These are phyloP conservation scores for Pelosia muscerda DNA, from an alignment of 2,888 invertebrate genomes.

Conservation along the genomic window DNA sequence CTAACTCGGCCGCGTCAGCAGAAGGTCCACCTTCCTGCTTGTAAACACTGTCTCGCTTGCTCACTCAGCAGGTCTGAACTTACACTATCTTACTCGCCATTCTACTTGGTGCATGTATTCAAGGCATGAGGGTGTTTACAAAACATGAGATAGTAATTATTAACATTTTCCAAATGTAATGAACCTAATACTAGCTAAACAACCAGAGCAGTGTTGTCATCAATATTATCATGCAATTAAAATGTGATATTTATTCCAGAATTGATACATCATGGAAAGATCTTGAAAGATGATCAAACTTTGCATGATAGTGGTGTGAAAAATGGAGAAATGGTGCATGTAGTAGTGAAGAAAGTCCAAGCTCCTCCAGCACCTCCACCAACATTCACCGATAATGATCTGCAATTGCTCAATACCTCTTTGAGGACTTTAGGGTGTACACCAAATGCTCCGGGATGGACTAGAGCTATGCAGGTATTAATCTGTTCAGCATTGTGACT, in stretches of 20 bases:
- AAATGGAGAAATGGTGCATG: conserved; percentile 86
- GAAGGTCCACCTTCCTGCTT: no score
- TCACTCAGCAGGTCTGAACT: no score
- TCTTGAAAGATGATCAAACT: conserved; percentile 87
- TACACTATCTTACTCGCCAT: no score
- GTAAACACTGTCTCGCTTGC: no score
- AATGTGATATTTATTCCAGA: conserved; percentile 31
- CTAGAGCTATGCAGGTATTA: conserved; percentile 88
- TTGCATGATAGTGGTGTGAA: conserved; percentile 89
- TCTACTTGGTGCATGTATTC: no score
- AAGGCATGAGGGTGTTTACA: no score
- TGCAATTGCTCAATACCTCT: conserved; percentile 88
- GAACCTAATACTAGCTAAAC: no score
- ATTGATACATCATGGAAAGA: conserved; percentile 89
- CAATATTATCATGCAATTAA: background rate
- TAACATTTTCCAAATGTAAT: no score
- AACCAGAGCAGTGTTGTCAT: background rate
- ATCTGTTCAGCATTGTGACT: background rate
- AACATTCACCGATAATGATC: conserved; percentile 86
- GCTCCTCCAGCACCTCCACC: conserved; percentile 70
- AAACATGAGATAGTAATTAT: no score
- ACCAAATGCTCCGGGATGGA: conserved; percentile 88
- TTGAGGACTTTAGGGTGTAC: conserved; percentile 88
- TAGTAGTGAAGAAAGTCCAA: conserved; percentile 81
- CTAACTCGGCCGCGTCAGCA: no score